These are phyloP conservation scores for Aldrovandia affinis DNA, from an alignment of 2,797 vertebrate species.

Conservation along the genomic window DNA sequence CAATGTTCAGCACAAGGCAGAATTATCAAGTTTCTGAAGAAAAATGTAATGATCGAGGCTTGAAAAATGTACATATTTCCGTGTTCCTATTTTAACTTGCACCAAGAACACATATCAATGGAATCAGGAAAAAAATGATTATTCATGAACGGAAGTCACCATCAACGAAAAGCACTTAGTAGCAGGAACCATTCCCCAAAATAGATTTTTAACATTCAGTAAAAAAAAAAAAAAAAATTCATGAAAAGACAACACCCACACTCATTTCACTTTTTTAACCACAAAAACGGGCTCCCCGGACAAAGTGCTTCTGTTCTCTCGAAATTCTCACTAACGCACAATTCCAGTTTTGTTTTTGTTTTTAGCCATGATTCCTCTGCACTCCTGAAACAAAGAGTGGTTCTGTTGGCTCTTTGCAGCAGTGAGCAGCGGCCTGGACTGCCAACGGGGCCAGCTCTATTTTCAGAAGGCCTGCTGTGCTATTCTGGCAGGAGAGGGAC, in stretches of 20 bases:
- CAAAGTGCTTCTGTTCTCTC: conserved; percentile 42
- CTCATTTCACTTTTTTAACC: conserved; percentile 6
- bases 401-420: conserved; percentile 48
- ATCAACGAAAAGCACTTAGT: background rate
- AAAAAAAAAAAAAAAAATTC: background rate
- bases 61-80: background rate
- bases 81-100: background rate
- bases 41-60: background rate
- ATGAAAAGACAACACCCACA: background rate
- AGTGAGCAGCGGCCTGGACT: conserved; percentile 53
- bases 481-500: conserved; percentile 77
- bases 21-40: background rate
- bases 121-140: background rate
- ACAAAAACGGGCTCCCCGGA: background rate
- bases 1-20: background rate
- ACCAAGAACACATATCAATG: background rate
- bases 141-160: background rate
- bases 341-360: conserved; percentile 45
- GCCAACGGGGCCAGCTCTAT: conserved; percentile 71
- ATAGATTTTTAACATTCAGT: background rate
- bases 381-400: conserved; percentile 55
- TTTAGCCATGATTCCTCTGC: conserved; percentile 46
- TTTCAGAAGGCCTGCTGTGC: conserved; percentile 79
- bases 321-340: conserved; percentile 40
- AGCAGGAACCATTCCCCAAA: background rate